Evolutionary conservation across 1,140 invertebrate species (phyloP), one percentile per base, ranked within the genome.

Genomic region (Achroia grisella): DNA sequence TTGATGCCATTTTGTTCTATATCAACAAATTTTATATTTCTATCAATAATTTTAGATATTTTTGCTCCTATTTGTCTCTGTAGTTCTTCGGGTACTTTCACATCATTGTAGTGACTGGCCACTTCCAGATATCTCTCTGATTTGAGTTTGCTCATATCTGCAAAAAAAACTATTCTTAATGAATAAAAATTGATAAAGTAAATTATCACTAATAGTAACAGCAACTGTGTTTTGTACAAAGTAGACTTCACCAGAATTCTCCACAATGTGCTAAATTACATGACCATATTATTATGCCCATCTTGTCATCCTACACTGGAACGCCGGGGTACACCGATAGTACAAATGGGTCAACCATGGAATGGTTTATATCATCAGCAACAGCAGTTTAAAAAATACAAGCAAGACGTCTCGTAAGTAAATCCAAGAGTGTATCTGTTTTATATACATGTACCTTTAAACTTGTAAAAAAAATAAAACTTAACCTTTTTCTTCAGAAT

Each of bases 41-140:
- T 75, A 4, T 62, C 46, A 8, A 84, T 75, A 4, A 84, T 53
- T 23, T 56, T 63, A 11, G 77, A 81, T 28, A 84, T 48, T 62
- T 81, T 84, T 8, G 61, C 60, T 4, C 69, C 72, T 35, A 84
- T 80, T 10, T 42, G 57, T 17, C 61, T 78, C 41, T 84, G 77
- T 45, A 78, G 49, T 45, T 72, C 67, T 17, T 62, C 56, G 1
- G 76, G 69, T 0, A 84, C 72, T 50, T 68, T 78, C 0, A 84
- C 55, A 59, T 84, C 80, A 56, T 82, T 84, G 44, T 84, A 84
- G 39, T 84, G 78, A 27, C 61, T 64, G 2, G 74, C 35, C 42
- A 43, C 61, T 13, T 75, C 66, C 34, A 84, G 52, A 57, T 79
- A 73, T 17, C 78, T 56, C 39, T 77, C 58, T 5, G 77, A 79